These are phyloP conservation scores for Porites australiensis DNA, from an alignment of 64 coral and sea anemone genomes.

Conservation along the genomic window DNA sequence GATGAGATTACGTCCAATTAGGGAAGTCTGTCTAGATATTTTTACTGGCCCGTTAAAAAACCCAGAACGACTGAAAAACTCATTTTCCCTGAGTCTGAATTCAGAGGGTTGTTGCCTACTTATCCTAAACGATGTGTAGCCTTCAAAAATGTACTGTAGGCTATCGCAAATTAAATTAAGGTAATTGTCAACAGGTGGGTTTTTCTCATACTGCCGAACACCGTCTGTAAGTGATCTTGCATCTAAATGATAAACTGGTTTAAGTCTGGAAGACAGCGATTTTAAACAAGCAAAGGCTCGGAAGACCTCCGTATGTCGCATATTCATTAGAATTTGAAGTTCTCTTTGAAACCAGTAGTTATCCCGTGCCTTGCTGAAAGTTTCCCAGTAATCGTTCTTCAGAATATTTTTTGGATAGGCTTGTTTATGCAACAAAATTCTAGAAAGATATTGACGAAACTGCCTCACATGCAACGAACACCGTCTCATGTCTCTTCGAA, in stretches of 20 bases:
- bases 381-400: neutral
- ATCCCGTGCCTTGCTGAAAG: neutral
- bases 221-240: neutral
- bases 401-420: too few relatives aligned
- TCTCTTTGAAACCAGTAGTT: neutral
- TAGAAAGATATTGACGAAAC: neutral
- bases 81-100: neutral
- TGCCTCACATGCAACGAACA: too few relatives aligned
- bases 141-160: neutral
- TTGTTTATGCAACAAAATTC: neutral
- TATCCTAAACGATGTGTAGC: too few relatives aligned
- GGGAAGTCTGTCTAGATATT: too few relatives aligned
- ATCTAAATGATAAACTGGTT: neutral
- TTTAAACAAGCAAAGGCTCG: neutral
- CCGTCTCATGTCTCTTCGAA: too few relatives aligned
- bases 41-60: neutral
- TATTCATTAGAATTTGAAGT: neutral
- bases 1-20: neutral
- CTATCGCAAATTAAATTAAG: neutral
- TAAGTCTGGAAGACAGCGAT: neutral
- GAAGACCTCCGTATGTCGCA: neutral
- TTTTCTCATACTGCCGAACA: neutral
- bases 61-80: neutral
- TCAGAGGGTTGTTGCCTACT: neutral
- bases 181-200: neutral